Percentiles rank a stretch among this genome's conserved stretches.
Conservation (phyloP, 2,888 invertebrate species). For the Parthenolecanium corni region DNA sequence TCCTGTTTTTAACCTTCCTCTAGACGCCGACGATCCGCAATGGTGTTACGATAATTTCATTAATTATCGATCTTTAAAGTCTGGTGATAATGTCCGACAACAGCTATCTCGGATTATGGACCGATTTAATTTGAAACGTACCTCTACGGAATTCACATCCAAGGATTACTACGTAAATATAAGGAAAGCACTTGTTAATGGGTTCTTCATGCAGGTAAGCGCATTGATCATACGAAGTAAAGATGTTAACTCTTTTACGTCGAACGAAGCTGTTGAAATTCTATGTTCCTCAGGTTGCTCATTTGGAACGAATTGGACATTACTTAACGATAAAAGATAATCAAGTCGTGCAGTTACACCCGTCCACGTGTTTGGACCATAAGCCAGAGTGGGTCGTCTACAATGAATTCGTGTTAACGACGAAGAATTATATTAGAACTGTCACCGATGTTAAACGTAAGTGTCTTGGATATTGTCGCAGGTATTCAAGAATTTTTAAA, state of each 20-base stretch:
- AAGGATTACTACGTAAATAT: conserved; percentile 99
- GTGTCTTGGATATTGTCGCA: conserved; percentile 37
- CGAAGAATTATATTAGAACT: conserved; percentile 98
- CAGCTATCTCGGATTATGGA: conserved; percentile 98
- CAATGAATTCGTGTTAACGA: conserved; percentile 98
- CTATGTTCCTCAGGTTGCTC: conserved; percentile 60
- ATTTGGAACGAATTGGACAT: conserved; percentile 93
- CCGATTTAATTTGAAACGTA: conserved; percentile 79
- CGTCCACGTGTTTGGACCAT: conserved; percentile 96
- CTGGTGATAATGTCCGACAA: conserved; percentile 94
- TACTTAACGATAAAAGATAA: conserved; percentile 99
- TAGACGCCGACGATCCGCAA: conserved; percentile 94
- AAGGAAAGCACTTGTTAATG: conserved; percentile 92
- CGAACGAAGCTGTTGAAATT: no score
- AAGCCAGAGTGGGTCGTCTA: conserved; percentile 99
- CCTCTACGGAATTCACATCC: conserved; percentile 95
- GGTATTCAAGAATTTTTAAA: no score
- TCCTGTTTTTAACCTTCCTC: no score
- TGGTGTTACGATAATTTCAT: conserved; percentile 99
- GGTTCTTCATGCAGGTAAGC: conserved; percentile 97
- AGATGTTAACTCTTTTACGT: neutral
- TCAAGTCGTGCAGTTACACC: conserved; percentile 96
- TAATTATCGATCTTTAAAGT: conserved; percentile 94
- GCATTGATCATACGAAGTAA: neutral
- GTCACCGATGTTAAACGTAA: conserved; percentile 98